phyloP scores from a whole-genome alignment of 2,797 vertebrate species.

The Bucorvus abyssinicus region DNA sequence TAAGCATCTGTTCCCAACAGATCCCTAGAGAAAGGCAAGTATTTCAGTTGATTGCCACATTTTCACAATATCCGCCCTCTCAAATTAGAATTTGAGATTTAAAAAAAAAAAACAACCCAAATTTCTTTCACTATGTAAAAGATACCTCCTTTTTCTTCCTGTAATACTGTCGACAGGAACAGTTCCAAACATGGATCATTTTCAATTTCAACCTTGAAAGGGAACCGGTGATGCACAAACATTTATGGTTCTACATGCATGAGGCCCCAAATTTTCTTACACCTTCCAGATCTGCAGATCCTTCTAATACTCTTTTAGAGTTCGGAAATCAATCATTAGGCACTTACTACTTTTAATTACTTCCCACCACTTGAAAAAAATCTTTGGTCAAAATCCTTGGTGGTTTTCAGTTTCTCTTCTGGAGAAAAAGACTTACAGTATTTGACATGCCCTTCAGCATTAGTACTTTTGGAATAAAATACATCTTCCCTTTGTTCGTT shows the following conservation, averaged over 20 bases:
- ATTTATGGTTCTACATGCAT: background rate
- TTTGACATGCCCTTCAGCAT: constrained; percentile 47
- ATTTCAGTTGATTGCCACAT: background rate
- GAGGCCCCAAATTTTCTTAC: background rate
- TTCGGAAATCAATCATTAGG: background rate
- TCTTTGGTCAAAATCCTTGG: constrained; percentile 7
- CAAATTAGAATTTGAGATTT: background rate
- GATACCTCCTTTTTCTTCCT: background rate
- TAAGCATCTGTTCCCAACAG: background rate
- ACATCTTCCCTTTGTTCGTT: constrained; percentile 24
- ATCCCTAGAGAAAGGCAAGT: background rate
- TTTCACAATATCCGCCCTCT: background rate
- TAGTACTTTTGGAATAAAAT: constrained; percentile 31
- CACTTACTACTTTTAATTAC: constrained; percentile 26
- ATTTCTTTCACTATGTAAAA: background rate
- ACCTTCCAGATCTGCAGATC: background rate
- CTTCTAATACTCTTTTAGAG: background rate
- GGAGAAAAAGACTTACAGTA: background rate
- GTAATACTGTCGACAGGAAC: background rate
- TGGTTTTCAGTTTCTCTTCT: background rate
- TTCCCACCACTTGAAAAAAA: background rate
- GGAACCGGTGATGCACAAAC: background rate
- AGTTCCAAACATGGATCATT: background rate
- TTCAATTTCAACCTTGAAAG: background rate
- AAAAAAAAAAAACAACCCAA: background rate